Conservation (phyloP, 2,113 vertebrate species). For the Oncorhynchus kisutch region DNA sequence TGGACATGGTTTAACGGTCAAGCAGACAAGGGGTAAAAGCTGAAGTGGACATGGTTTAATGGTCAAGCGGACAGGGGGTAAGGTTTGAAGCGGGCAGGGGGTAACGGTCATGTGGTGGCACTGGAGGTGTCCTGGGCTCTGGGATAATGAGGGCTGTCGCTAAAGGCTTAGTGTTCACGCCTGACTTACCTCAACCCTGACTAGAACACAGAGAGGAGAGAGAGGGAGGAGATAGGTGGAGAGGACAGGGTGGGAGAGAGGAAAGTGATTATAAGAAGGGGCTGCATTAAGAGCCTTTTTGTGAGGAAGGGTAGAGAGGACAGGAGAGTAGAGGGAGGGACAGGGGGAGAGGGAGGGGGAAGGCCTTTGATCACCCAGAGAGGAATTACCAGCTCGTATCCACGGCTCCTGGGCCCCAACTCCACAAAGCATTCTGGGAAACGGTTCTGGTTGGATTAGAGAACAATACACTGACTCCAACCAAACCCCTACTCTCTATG, state of each 20-base stretch:
- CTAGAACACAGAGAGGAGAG: constrained; percentile 30
- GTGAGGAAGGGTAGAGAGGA: neutral
- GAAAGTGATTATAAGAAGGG: too few relatives aligned
- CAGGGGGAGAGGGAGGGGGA: constrained; percentile 26
- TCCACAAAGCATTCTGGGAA: constrained; percentile 47
- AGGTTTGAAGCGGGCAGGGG: constrained; percentile 7
- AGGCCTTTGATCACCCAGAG: constrained; percentile 66
- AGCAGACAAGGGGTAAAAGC: neutral
- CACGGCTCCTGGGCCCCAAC: constrained; percentile 44
- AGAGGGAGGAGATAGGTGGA: neutral
- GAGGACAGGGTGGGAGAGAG: too few relatives aligned
- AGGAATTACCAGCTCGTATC: constrained; percentile 67
- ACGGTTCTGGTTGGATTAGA: constrained; percentile 34
- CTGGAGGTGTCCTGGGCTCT: constrained; percentile 35
- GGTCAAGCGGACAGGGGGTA: constrained; percentile 6
- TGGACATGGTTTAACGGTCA: constrained; percentile 9
- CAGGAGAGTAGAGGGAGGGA: neutral
- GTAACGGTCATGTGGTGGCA: constrained; percentile 15
- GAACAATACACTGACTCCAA: constrained; percentile 12
- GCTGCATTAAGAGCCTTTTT: neutral
- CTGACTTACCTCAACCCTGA: constrained; percentile 44
- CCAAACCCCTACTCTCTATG: constrained; percentile 17
- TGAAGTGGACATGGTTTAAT: constrained; percentile 20
- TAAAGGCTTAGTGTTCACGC: constrained; percentile 44
- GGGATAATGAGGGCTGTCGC: constrained; percentile 58